phyloP scores from a whole-genome alignment of 2,888 invertebrate species.

The Nomada fucata region DNA sequence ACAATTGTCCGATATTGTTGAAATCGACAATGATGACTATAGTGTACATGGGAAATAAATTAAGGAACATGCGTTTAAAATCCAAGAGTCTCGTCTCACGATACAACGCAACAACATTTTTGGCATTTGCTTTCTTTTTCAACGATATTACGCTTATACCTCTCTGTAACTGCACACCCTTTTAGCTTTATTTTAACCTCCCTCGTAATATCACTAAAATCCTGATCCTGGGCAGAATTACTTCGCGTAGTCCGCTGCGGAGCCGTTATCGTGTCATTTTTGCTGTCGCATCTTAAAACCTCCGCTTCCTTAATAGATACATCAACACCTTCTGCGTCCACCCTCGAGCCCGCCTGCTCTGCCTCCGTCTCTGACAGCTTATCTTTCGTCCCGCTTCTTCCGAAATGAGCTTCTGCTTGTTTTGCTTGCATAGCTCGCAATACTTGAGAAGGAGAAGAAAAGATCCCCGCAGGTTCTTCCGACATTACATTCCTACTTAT shows the following conservation, averaged over 20 bases:
- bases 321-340: slow-evolving; percentile 27
- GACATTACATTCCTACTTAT: slow-evolving; percentile 21
- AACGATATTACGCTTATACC: slow-evolving; percentile 74
- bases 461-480: not conserved
- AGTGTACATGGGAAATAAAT: slow-evolving; percentile 48
- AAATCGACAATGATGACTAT: slow-evolving; percentile 23
- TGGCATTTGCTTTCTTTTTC: slow-evolving; percentile 74
- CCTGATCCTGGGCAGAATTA: slow-evolving; percentile 76
- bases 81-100: slow-evolving; percentile 26
- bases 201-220: slow-evolving; percentile 66
- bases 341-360: slow-evolving; percentile 43
- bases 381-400: not conserved
- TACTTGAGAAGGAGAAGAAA: slow-evolving; percentile 5
- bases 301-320: slow-evolving; percentile 60
- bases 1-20: not conserved
- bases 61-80: slow-evolving; percentile 56
- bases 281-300: slow-evolving; percentile 66
- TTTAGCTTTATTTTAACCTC: slow-evolving; percentile 73
- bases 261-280: slow-evolving; percentile 54
- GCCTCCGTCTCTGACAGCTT: not conserved
- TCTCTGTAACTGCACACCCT: slow-evolving; percentile 76
- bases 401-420: not conserved
- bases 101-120: slow-evolving; percentile 78
- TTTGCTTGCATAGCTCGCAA: slow-evolving; percentile 16
- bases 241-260: slow-evolving; percentile 72